These are phyloP conservation scores for Dioctria rufipes DNA, from an alignment of 2,888 invertebrate species.

Conservation along the genomic window DNA sequence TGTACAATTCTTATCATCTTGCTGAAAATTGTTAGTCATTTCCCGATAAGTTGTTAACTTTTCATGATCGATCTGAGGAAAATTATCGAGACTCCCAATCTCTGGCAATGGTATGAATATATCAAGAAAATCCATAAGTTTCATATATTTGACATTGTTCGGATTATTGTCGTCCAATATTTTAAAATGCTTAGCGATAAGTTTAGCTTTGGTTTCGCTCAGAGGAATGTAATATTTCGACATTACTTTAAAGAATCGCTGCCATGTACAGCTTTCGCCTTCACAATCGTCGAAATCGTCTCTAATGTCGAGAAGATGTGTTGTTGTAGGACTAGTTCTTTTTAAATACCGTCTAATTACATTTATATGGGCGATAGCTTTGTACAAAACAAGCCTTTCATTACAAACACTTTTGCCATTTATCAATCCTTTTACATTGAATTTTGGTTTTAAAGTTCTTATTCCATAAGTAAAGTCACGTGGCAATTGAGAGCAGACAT, in stretches of 20 bases:
- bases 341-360: background rate
- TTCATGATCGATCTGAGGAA: background rate
- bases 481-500: background rate
- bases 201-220: background rate
- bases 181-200: background rate
- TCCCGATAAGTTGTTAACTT: conserved; percentile 1
- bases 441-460: background rate
- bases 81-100: background rate
- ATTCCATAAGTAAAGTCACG: background rate
- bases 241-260: background rate
- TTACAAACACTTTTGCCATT: background rate
- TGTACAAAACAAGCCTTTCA: background rate
- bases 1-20: background rate
- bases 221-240: background rate
- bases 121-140: background rate
- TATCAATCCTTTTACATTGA: background rate
- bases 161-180: background rate
- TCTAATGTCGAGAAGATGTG: background rate
- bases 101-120: background rate
- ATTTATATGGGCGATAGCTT: background rate
- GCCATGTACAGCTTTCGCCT: background rate
- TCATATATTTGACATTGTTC: background rate
- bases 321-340: background rate
- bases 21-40: background rate
- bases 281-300: background rate